phyloP scores from a whole-genome alignment of 2,113 vertebrate genomes.

The Agapornis roseicollis region DNA sequence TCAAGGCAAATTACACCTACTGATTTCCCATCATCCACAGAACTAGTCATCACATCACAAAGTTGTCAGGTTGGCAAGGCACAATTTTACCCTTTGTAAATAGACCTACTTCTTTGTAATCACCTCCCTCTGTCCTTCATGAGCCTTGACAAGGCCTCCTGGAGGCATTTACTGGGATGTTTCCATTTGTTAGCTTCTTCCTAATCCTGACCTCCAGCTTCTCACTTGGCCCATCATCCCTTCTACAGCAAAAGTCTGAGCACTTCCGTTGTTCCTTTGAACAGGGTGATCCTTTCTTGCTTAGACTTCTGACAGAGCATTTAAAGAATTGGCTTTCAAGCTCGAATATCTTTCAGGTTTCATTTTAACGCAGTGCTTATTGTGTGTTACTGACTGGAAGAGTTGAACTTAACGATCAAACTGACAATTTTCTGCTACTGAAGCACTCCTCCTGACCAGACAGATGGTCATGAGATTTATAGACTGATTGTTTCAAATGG shows the following conservation, averaged over 20 bases:
- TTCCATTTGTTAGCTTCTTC: not conserved
- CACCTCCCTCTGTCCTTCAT: not conserved
- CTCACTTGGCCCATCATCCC: not conserved
- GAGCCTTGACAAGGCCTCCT: not conserved
- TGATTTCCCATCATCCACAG: not conserved
- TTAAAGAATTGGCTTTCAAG: not conserved
- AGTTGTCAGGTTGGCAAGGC: not conserved
- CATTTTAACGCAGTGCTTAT: not conserved
- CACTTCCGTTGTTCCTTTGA: not conserved
- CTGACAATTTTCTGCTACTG: not conserved
- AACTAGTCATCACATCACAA: not conserved
- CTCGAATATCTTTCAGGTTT: not conserved
- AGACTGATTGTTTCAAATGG: not conserved
- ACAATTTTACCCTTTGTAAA: not conserved
- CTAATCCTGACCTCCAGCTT: not conserved
- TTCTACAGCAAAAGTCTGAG: not conserved
- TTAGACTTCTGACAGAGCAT: not conserved
- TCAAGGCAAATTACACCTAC: not conserved
- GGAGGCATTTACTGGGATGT: not conserved
- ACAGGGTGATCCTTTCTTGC: not conserved
- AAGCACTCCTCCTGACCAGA: not conserved
- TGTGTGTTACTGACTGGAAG: not conserved
- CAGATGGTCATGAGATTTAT: not conserved
- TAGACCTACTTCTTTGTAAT: not conserved
- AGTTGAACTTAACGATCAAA: not conserved